These are phyloP conservation scores for Bombyx huttoni DNA, from an alignment of 2,888 invertebrate species.

Conservation along the genomic window DNA sequence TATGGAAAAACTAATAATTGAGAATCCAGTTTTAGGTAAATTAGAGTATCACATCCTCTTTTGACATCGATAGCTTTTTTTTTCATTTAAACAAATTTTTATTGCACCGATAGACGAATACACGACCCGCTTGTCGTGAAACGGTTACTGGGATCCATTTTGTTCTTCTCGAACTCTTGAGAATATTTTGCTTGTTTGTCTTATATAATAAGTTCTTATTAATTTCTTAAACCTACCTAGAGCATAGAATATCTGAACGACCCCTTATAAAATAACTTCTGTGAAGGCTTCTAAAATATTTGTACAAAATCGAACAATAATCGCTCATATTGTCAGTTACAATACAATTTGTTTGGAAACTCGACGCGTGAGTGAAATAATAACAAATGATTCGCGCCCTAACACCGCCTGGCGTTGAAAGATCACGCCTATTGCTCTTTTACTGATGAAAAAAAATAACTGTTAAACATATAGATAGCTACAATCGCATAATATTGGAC, in stretches of 20 bases:
- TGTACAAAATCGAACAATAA: conserved; percentile 65
- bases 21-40: too few relatives aligned
- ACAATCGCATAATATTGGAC: conserved; percentile 10
- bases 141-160: too few relatives aligned
- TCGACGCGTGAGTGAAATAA: conserved; percentile 69
- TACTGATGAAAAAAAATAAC: conserved; percentile 59
- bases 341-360: conserved; percentile 69
- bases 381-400: conserved; percentile 72
- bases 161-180: too few relatives aligned
- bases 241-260: background rate
- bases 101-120: too few relatives aligned
- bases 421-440: conserved; percentile 68
- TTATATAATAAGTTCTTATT: too few relatives aligned
- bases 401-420: conserved; percentile 71
- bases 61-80: too few relatives aligned
- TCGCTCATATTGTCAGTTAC: conserved; percentile 71
- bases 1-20: too few relatives aligned
- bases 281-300: conserved; percentile 27
- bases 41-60: too few relatives aligned
- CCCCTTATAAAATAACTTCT: background rate
- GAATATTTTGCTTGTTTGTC: too few relatives aligned
- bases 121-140: too few relatives aligned
- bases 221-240: background rate
- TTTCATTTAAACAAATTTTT: too few relatives aligned
- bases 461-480: background rate